Evolutionary conservation across 2,113 vertebrate species (phyloP), one percentile per base, ranked within the genome.

Genomic region (Scortum barcoo): DNA sequence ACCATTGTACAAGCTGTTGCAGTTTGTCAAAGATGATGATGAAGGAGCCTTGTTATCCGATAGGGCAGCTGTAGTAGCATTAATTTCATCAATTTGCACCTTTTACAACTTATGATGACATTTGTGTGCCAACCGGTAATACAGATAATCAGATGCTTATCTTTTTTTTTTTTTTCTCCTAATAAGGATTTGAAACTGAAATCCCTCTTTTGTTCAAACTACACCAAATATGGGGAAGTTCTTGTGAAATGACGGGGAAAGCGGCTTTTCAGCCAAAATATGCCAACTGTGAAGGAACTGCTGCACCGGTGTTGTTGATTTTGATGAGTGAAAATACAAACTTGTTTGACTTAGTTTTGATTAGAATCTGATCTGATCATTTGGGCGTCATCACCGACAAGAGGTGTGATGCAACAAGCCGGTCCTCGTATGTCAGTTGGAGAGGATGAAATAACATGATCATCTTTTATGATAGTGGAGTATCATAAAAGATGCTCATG

Each of bases 1-100:
- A 71, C 50, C 70, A 20, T n/a, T 38, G 36, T 76, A 40, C 20
- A 81, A 66, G 11, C 22, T 60, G 7, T 74, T 82, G 22, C 58
- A 44, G 44, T 54, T 61, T 66, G 51, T 77, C 30, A 58, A 40
- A 61, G 38, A 36, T 11, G 6, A 36, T 11, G 6, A 50, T 50
- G 14, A 38, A 53, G 7, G 22, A 24, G 24, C 36, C 22, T 73
- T 4, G 50, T 30, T 26, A 20, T 42, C 44, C 12, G 20, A 56
- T 33, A 33, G 19, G 12, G 17, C 46, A 62, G 46, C 28, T 62
- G 42, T 20, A 51, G 24, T 33, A 12, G 5, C 51, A 24, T 46
- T 22, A 24, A 9, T 57, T 46, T n/a, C 51, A 24, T 46, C 28
- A 24, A 9, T 57, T 46, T n/a, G 30, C 38, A 46, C 12, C 20